These are phyloP conservation scores for Machaerirhynchus nigripectus DNA, from an alignment of 2,113 vertebrate genomes.

Conservation along the genomic window DNA sequence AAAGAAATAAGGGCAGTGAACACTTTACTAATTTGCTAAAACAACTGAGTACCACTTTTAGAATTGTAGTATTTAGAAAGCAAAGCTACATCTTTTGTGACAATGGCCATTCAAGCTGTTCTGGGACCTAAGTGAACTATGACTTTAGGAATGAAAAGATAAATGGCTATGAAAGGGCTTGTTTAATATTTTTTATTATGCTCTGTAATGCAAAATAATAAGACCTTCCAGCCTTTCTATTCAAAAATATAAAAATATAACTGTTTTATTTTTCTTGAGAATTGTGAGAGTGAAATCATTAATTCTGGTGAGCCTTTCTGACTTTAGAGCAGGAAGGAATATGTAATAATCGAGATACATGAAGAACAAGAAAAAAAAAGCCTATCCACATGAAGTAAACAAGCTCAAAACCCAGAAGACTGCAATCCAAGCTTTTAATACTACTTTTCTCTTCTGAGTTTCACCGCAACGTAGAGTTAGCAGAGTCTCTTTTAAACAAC, in stretches of 20 bases:
- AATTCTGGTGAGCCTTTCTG: neutral
- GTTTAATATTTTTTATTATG: neutral
- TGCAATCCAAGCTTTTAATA: neutral
- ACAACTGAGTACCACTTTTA: neutral
- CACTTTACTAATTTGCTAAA: neutral
- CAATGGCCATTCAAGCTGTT: neutral
- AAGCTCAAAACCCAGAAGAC: neutral
- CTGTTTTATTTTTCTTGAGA: neutral
- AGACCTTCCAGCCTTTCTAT: neutral
- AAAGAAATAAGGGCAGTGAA: neutral
- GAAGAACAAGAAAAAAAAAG: neutral
- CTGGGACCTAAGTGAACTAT: neutral
- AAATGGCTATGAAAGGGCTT: neutral
- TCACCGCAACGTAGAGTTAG: neutral
- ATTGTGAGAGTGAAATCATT: neutral
- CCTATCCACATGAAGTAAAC: neutral
- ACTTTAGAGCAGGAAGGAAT: neutral
- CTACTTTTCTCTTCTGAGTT: neutral
- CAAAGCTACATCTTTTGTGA: neutral
- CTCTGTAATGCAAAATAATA: neutral
- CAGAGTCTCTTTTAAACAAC: neutral
- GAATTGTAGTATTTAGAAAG: neutral
- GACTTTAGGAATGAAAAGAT: neutral
- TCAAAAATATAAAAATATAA: neutral
- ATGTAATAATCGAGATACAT: neutral